Evolutionary conservation across 2,888 invertebrate species (phyloP), one percentile per base, ranked within the genome.

Genomic region (Chelonus formosanus): DNA sequence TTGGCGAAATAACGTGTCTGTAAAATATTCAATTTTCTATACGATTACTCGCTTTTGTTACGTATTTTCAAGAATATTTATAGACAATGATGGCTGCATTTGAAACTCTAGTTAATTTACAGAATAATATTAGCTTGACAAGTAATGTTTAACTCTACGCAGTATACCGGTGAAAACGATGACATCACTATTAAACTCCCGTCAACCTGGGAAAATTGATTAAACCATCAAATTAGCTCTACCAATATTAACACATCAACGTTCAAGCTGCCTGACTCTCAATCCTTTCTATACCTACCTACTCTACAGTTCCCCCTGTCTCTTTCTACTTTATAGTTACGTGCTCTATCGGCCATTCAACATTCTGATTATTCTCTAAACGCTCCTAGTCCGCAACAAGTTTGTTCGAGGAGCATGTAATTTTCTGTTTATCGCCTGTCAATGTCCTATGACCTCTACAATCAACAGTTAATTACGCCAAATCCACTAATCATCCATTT

Each of bases 211-310:
- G 83, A 81, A 83, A 84, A 83, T 84, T 83, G 82, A 84, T 84
- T 83, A 83, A 84, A 84, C 83, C 83, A 84, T 84, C 82, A 83
- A 81, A 84, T 84, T 84, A 84, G 84, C 81, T 82, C 73, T 77
- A 78, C 82, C 80, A 83, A 83, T 83, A 81, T 82, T 78, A 79
- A 79, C 78, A 77, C 78, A 78, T 78, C 75, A 75, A 77, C 73
- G 72, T 70, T 67, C 66, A 50, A 65, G 58, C 64, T 58, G 58
- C 67, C 52, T 57, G 52, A 52, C 48, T 56, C 63, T 60, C 57
- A 61, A 56, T 65, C 40, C 44, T 58, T 58, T 43, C 48, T 55
- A 48, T 45, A 31, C 44, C 3, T 36, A 10, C 44, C 43, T 58
- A 7, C 50, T 10, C 6, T 53, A 47, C 44, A 48, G 50, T 45